Conservation (phyloP, 2,888 invertebrate species). For the Tipula lateralis region DNA sequence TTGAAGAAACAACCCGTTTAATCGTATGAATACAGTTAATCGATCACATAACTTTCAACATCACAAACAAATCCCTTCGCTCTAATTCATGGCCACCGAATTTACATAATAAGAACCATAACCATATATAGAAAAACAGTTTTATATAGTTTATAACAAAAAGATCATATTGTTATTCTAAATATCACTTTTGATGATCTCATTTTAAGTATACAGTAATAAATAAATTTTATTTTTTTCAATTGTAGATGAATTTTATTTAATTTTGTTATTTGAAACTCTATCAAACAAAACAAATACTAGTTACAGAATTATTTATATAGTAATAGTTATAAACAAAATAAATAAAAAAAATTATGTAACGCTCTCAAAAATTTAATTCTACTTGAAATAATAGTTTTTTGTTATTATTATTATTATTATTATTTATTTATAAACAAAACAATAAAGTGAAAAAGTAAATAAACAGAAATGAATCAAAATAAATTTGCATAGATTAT, state of each 20-base stretch:
- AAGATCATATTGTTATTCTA: neutral
- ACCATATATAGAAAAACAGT: neutral
- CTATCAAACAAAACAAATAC: neutral
- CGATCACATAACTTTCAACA: neutral
- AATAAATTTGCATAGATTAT: slow-evolving; percentile 19
- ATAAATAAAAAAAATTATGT: neutral
- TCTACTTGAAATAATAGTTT: neutral
- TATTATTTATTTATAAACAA: neutral
- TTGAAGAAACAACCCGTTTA: too few relatives aligned
- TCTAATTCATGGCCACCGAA: neutral
- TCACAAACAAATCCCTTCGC: neutral
- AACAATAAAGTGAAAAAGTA: neutral
- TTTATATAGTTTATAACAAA: neutral
- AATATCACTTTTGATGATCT: slow-evolving; percentile 19
- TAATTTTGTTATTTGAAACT: neutral
- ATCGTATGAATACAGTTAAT: neutral
- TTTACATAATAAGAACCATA: neutral
- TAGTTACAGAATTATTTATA: neutral
- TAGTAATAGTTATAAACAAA: neutral
- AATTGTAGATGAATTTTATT: neutral
- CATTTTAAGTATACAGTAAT: neutral
- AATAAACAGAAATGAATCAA: neutral
- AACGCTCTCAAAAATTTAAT: neutral
- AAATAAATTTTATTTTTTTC: neutral
- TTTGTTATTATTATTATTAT: neutral